Conservation (phyloP, 2,888 invertebrate genomes). For the Habrosyne pyritoides region DNA sequence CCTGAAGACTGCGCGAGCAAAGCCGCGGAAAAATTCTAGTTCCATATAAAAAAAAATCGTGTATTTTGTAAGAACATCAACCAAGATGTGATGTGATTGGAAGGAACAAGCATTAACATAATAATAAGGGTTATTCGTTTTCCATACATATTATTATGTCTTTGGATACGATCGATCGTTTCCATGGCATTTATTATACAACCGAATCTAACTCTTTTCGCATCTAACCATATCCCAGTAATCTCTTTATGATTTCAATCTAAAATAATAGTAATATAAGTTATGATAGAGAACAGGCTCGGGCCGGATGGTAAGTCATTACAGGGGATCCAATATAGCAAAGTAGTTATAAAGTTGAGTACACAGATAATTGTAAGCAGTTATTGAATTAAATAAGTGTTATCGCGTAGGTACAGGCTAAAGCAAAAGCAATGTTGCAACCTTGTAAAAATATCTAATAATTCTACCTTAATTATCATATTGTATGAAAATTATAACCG, state of each 20-base stretch:
- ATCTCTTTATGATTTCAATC: background rate
- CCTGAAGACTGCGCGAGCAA: too few species aligned
- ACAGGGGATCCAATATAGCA: background rate
- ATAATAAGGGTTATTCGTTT: too few species aligned
- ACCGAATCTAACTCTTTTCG: background rate
- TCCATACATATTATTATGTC: background rate
- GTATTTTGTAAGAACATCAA: background rate
- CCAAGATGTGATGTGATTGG: background rate
- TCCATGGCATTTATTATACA: background rate
- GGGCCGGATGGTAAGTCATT: background rate
- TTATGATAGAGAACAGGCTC: background rate
- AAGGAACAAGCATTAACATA: background rate
- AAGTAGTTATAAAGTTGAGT: background rate
- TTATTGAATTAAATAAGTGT: background rate
- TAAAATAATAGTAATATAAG: background rate
- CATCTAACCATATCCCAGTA: background rate
- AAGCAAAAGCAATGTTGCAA: background rate
- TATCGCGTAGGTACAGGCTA: background rate
- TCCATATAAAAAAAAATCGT: too few species aligned
- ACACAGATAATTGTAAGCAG: background rate
- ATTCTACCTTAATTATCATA: slow-evolving; percentile 34
- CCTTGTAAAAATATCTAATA: slow-evolving; percentile 28
- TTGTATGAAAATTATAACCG: slow-evolving; percentile 50
- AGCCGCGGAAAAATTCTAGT: too few species aligned
- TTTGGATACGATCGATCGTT: background rate